Base-by-base conservation (phyloP, 2,113 vertebrate species). In the Phrynocephalus versicolor region DNA sequence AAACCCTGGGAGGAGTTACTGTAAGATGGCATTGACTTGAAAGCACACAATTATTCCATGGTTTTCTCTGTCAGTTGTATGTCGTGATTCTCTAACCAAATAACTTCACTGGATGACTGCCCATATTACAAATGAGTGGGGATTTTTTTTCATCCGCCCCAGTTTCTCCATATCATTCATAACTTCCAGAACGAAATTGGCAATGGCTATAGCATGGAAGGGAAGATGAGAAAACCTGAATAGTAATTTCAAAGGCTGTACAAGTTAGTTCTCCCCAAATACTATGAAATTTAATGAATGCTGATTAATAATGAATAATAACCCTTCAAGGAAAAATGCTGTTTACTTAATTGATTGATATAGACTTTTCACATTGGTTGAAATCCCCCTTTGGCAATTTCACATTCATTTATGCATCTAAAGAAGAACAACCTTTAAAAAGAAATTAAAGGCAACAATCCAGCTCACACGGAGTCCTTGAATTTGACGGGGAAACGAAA, bases 291-390 rank as follows among this genome's bases (percentile, higher is more conserved):
- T 30, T 80, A 64, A 79, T 79, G 64, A 65, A 25, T 14, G 23
- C 23, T 80, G 78, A 64, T 65, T 80, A 80, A 80, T 79, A 19
- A 58, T 39, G 37, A 80, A 35, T 65, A 65, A 64, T 65, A n/a
- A 80, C 30, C 16, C 25, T 65, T 23, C 7, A 41, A 41, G 25
- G 60, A 79, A 41, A 51, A 18, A 79, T 33, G 27, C 3, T 76
- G 27, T 57, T 55, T 55, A 30, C 78, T 80, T 80, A 25, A 64
- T 64, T 65, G 78, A 30, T 41, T 21, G 37, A 64, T 80, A 39
- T 39, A 80, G 23, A 80, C 65, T 25, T 41, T 30, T 65, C 78
- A 65, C 23, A 80, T 64, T 18, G 14, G 37, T 39, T 80, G 78
- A 65, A 58, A 41, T 65, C 30, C 60, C 64, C 60, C 37, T 27